These are phyloP conservation scores for Hydrozoanthus gracilis DNA, from an alignment of 92 coral and sea anemone genomes.

Conservation along the genomic window DNA sequence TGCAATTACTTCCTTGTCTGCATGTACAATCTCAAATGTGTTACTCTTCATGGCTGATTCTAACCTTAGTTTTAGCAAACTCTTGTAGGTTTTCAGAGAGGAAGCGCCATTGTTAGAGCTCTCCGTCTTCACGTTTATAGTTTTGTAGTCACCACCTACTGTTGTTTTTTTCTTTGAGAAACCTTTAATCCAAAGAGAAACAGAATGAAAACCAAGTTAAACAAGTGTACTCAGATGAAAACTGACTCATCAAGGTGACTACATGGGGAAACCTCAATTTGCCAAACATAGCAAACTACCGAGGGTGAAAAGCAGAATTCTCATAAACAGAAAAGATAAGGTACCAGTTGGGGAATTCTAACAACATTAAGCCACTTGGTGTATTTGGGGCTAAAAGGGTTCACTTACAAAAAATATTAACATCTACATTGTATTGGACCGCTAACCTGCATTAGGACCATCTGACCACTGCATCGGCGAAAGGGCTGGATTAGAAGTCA, in stretches of 20 bases:
- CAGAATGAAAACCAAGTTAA: neutral
- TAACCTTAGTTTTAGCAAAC: constrained; percentile 57
- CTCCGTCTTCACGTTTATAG: constrained; percentile 57
- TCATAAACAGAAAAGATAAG: too few relatives aligned
- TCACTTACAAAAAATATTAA: neutral
- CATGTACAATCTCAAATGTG: constrained; percentile 51
- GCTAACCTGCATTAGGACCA: constrained; percentile 65
- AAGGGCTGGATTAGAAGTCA: constrained; percentile 47
- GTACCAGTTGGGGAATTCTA: too few relatives aligned
- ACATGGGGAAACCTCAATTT: too few relatives aligned
- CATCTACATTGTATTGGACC: too few relatives aligned
- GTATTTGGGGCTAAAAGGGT: neutral
- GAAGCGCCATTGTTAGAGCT: constrained; percentile 44
- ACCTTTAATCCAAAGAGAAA: constrained; percentile 34
- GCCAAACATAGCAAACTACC: too few relatives aligned
- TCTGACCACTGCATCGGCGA: constrained; percentile 86
- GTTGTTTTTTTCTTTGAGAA: constrained; percentile 20
- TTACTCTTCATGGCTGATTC: constrained; percentile 54
- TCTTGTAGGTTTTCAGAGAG: constrained; percentile 62
- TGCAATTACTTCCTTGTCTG: constrained; percentile 59
- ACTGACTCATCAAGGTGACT: too few relatives aligned
- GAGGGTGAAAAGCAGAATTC: too few relatives aligned
- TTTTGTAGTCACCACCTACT: constrained; percentile 32
- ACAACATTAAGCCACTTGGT: neutral
- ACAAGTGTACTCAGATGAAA: too few relatives aligned